Evolutionary conservation across 2,888 invertebrate genomes (phyloP).

Genomic region (Atethmia centrago): DNA sequence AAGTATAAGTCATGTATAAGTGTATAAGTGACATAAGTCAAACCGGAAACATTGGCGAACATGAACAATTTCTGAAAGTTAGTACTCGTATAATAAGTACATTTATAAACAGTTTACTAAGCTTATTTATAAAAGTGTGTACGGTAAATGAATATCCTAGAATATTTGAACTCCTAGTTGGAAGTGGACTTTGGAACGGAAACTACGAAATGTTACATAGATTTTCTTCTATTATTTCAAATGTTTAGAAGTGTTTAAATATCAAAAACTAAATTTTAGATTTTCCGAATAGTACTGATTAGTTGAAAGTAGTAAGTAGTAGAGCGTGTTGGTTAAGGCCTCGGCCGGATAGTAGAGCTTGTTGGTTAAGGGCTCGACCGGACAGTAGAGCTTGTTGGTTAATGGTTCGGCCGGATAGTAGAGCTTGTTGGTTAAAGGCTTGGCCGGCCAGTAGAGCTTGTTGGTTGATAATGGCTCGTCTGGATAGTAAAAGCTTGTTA

Average conservation of each 20-base stretch:
- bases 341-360: too few species aligned
- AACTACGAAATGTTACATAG: constrained; percentile 12
- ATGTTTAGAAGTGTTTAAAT: constrained; percentile 25
- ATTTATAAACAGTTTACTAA: constrained; percentile 8
- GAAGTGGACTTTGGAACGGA: not conserved
- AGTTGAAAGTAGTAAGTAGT: not conserved
- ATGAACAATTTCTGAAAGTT: constrained; percentile 11
- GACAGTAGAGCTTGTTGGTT: too few species aligned
- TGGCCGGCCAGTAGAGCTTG: too few species aligned
- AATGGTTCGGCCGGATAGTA: too few species aligned
- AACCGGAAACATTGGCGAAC: constrained; percentile 10
- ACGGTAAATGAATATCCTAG: constrained; percentile 19
- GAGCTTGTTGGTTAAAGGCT: too few species aligned
- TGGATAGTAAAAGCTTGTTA: too few species aligned
- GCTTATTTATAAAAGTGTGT: constrained; percentile 9
- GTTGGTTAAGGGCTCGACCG: too few species aligned
- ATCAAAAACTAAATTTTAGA: constrained; percentile 3
- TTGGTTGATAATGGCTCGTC: too few species aligned
- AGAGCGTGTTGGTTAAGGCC: too few species aligned
- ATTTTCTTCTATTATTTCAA: constrained; percentile 25
- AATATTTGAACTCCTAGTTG: constrained; percentile 8
- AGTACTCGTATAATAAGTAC: constrained; percentile 4
- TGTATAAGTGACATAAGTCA: not conserved
- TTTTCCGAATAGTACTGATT: not conserved
- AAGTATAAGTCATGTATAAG: too few species aligned